These are phyloP conservation scores for Lutraria rhynchaena DNA, from an alignment of 1,140 invertebrate genomes.

Conservation along the genomic window DNA sequence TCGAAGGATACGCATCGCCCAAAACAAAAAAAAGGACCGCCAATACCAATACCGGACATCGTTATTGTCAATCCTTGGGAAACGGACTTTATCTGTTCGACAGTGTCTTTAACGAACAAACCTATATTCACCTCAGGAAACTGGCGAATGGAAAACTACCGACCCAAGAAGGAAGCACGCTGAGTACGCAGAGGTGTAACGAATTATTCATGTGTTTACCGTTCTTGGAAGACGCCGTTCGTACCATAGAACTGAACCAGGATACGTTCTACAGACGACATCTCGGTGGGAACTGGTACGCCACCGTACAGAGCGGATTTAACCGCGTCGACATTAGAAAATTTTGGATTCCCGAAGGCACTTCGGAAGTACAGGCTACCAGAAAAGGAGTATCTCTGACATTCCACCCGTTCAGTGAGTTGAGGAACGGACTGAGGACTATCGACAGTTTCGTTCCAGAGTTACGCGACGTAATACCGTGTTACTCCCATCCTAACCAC, in stretches of 20 bases:
- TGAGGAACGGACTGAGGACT: conserved; percentile 14
- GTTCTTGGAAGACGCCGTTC: not conserved
- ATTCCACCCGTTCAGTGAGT: not conserved
- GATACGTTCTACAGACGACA: conserved; percentile 12
- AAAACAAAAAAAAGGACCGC: too few species aligned
- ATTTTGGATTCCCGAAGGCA: conserved; percentile 9
- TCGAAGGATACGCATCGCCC: too few species aligned
- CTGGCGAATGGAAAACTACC: too few species aligned
- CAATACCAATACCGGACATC: too few species aligned
- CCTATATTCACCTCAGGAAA: too few species aligned
- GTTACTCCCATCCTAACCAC: conserved; percentile 19
- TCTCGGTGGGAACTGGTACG: conserved; percentile 7
- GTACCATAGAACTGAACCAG: not conserved
- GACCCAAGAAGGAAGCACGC: too few species aligned
- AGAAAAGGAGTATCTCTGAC: conserved; percentile 10
- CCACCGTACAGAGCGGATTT: conserved; percentile 10
- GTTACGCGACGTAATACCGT: not conserved
- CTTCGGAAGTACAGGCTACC: not conserved
- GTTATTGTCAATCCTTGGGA: too few species aligned
- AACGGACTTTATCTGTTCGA: too few species aligned
- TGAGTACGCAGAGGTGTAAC: too few species aligned
- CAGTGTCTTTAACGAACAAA: too few species aligned
- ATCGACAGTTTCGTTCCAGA: conserved; percentile 17
- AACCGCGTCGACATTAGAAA: conserved; percentile 18
- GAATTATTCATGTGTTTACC: too few species aligned